These are phyloP conservation scores for Glossophaga mutica DNA, from an alignment of 2,797 vertebrate species.

Conservation along the genomic window DNA sequence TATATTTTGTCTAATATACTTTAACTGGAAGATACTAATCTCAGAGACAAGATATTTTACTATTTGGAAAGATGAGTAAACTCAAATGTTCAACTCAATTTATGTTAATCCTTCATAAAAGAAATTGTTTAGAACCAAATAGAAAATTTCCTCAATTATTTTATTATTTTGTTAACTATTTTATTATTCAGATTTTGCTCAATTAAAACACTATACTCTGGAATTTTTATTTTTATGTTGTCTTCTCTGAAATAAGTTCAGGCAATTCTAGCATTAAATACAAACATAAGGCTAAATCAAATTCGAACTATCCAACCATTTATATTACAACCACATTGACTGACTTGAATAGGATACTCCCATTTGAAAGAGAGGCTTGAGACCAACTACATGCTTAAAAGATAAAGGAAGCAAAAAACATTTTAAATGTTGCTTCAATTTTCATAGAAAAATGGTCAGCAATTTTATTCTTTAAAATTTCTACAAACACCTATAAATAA, in stretches of 20 bases:
- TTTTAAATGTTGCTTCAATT: not conserved
- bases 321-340: not conserved
- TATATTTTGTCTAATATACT: constrained; percentile 30
- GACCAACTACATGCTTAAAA: not conserved
- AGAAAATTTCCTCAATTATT: not conserved
- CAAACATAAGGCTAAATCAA: not conserved
- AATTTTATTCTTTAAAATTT: not conserved
- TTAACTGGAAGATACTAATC: constrained; percentile 52
- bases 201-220: not conserved
- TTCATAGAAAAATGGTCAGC: not conserved
- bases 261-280: not conserved
- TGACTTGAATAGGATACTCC: not conserved
- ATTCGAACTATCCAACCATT: not conserved
- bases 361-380: not conserved
- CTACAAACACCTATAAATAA: not conserved
- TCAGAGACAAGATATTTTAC: constrained; percentile 35
- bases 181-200: not conserved
- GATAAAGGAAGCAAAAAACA: not conserved
- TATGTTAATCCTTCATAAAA: not conserved
- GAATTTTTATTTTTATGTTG: not conserved
- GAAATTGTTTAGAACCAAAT: not conserved
- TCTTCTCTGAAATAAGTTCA: not conserved
- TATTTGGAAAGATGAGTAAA: constrained; percentile 35
- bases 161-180: not conserved
- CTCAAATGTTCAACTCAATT: constrained; percentile 33